Evolutionary conservation across 2,113 vertebrate genomes (phyloP), one percentile per base, ranked within the genome.

Genomic region (Protobothrops flavoviridis): DNA sequence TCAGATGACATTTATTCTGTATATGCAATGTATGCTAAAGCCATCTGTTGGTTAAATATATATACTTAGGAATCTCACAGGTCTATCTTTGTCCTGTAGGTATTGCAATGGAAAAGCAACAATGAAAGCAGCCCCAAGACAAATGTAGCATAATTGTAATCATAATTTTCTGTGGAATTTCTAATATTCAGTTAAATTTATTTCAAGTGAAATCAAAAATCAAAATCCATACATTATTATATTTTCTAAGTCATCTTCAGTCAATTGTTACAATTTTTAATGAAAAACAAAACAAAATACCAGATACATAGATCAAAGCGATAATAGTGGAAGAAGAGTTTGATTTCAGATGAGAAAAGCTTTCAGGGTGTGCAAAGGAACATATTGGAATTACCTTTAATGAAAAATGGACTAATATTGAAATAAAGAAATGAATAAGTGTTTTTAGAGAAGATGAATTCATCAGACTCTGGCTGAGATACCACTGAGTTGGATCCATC

Each of bases 61-160:
- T 5, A 11, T 52, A 87, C 91, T 81, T 10, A 89, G 50, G 89
- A 93, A 90, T 12, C 6, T 91, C 50, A 10, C 45, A 29, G 43
- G 55, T 94, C 81, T 95, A 95, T 93, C 92, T 50, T 33, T 29
- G 29, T 93, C 45, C 59, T 91, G 45, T 92, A 92, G 56, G 33
- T 39, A 93, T 23, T 21, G 39, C 55, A 69, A 26, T 23, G 59
- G 39, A 93, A 53, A 85, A 9, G n/a, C 88, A 2, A 3, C 4
- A 17, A 81, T 24, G 10, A 21, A 74, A 88, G 56, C 13, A 55
- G 86, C 55, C 3, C 45, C 64, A 89, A 90, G 59, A 20, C 39
- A n/a, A 39, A 50, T 24, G 45, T 45, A 50, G 81, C 17, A 12
- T 69, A 69, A 69, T 69, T 69, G 1, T 1, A 53, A 43, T 48